Evolutionary conservation across 2,113 vertebrate species (phyloP).

Genomic region (Eolophus roseicapilla): DNA sequence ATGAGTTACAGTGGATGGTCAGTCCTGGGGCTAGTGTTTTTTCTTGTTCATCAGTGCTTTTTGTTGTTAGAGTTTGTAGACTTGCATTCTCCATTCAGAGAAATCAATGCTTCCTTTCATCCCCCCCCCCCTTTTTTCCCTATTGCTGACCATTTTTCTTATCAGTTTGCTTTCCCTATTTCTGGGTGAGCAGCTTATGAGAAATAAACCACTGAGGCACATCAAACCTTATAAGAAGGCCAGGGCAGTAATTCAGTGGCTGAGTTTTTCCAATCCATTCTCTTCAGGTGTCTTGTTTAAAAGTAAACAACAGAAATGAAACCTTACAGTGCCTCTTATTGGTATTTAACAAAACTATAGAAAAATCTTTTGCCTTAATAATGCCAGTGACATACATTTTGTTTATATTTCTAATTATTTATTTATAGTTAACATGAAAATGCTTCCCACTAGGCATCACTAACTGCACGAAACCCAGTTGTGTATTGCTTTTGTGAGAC

Average conservation of each 20-base stretch:
- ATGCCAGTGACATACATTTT: conserved; percentile 59
- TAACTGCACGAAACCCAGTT: conserved; percentile 61
- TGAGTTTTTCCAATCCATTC: conserved; percentile 42
- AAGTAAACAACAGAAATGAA: conserved; percentile 32
- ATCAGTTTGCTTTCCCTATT: conserved; percentile 24
- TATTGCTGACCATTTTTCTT: conserved; percentile 18
- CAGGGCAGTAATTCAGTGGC: conserved; percentile 21
- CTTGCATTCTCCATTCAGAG: conserved; percentile 15
- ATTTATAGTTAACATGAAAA: conserved; percentile 70
- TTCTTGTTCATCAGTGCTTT: conserved; percentile 24
- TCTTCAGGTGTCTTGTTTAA: conserved; percentile 37
- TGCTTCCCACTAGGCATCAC: conserved; percentile 55
- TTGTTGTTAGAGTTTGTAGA: not conserved
- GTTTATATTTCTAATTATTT: conserved; percentile 68
- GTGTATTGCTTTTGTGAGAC: conserved; percentile 58
- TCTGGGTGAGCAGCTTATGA: conserved; percentile 23
- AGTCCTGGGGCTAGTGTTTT: conserved; percentile 4
- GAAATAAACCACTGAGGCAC: conserved; percentile 45
- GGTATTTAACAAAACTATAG: conserved; percentile 59
- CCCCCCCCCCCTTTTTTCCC: not conserved
- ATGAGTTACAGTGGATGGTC: not conserved
- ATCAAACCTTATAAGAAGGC: conserved; percentile 1
- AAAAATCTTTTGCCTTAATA: conserved; percentile 64
- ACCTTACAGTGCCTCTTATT: not conserved
- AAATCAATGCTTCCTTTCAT: not conserved